phyloP scores from a whole-genome alignment of 2,888 invertebrate genomes.

The Protonemura montana region DNA sequence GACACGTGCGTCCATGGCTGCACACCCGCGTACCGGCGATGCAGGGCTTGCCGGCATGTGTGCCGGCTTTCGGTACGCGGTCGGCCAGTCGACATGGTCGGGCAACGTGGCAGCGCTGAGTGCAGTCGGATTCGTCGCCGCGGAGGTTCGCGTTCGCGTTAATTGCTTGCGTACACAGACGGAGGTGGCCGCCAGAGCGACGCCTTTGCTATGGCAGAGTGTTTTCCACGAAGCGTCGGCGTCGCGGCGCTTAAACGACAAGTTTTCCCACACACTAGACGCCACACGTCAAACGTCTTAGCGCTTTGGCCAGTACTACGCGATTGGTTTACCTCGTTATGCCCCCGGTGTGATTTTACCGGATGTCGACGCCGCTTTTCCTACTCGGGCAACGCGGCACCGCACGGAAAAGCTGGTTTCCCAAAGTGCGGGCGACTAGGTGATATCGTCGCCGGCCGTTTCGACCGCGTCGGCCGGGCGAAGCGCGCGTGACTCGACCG shows the following conservation, averaged over 20 bases:
- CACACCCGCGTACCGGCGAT: too few relatives aligned
- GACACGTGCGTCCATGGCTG: too few relatives aligned
- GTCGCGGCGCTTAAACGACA: too few relatives aligned
- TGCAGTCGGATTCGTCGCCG: background rate
- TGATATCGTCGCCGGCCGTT: background rate
- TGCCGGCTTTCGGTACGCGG: too few relatives aligned
- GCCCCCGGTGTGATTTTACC: background rate
- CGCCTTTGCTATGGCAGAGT: too few relatives aligned
- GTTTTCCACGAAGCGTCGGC: too few relatives aligned
- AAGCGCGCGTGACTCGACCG: background rate
- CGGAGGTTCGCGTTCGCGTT: background rate
- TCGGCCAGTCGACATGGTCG: background rate
- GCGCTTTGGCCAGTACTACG: background rate
- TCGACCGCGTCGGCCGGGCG: conserved; percentile 2
- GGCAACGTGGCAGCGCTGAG: background rate
- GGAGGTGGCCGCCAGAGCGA: too few relatives aligned
- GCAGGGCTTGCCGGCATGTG: too few relatives aligned
- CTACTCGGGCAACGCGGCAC: too few relatives aligned
- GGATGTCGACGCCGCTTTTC: too few relatives aligned
- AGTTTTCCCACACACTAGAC: too few relatives aligned
- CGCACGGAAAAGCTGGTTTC: background rate
- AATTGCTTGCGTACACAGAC: background rate
- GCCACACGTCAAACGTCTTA: background rate
- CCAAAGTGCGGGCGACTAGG: background rate
- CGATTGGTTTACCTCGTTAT: background rate